These are phyloP conservation scores for Vidua chalybeata DNA, from an alignment of 2,113 vertebrate species.

Conservation along the genomic window DNA sequence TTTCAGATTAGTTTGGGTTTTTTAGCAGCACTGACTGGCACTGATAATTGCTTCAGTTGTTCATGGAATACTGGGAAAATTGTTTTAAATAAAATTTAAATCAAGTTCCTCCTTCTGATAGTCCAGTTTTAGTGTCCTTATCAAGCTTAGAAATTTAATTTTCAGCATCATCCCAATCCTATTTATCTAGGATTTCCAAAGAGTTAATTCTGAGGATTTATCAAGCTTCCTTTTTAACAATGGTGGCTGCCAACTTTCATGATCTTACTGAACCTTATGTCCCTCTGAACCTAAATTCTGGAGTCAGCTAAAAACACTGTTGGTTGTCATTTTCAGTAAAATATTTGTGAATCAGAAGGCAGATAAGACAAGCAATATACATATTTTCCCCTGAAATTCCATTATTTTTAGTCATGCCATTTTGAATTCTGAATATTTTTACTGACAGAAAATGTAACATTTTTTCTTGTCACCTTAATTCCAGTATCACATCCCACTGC, in stretches of 20 bases:
- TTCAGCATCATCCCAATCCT: neutral
- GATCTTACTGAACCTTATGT: neutral
- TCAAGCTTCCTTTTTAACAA: slow-evolving; percentile 22
- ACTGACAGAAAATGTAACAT: neutral
- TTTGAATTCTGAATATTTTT: neutral
- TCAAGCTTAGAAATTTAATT: neutral
- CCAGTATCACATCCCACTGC: neutral
- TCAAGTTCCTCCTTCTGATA: neutral
- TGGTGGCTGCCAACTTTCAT: neutral
- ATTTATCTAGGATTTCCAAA: neutral
- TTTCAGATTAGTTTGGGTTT: neutral
- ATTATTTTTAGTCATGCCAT: neutral
- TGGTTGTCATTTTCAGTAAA: neutral
- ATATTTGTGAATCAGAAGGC: neutral
- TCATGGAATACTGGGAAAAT: neutral
- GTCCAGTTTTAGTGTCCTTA: neutral
- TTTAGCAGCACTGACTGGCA: neutral
- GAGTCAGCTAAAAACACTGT: neutral
- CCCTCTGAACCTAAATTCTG: neutral
- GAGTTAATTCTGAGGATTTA: neutral
- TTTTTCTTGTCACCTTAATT: neutral
- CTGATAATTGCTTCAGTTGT: neutral
- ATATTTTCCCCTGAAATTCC: neutral
- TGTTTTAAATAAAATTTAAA: neutral
- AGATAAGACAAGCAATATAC: neutral